Evolutionary conservation across 2,797 vertebrate species (phyloP).

Genomic region (Linurgus olivaceus): DNA sequence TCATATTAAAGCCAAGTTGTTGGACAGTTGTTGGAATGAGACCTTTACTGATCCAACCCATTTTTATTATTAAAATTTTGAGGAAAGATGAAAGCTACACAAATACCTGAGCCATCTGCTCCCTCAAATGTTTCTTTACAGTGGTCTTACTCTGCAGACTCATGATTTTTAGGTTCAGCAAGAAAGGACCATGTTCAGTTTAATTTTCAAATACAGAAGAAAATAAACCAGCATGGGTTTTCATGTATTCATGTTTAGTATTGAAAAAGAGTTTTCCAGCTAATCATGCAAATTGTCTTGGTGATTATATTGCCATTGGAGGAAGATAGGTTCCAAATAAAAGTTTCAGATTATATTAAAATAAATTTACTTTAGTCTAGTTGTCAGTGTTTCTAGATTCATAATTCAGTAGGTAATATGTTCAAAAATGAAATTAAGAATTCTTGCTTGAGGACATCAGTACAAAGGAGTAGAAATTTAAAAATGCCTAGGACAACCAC

Average conservation of each 20-base stretch:
- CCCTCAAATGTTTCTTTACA: neutral
- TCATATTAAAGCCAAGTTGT: neutral
- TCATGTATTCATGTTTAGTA: neutral
- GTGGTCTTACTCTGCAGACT: neutral
- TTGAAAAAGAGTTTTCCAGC: neutral
- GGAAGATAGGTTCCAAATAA: neutral
- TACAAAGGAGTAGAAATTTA: neutral
- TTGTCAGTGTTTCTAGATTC: neutral
- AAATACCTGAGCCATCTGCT: neutral
- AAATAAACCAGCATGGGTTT: neutral
- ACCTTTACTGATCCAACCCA: neutral
- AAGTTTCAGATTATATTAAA: slow-evolving; percentile 16
- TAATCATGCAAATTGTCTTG: neutral
- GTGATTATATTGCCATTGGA: neutral
- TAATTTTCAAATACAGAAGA: neutral
- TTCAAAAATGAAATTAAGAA: neutral
- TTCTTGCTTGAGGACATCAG: neutral
- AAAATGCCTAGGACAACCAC: neutral
- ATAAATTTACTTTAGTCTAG: neutral
- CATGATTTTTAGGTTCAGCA: neutral
- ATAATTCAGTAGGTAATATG: neutral
- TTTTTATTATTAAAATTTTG: neutral
- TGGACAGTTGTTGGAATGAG: neutral
- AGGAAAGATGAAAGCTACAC: neutral
- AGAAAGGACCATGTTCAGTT: neutral